These are phyloP conservation scores for Lycorma delicatula DNA, from an alignment of 1,140 invertebrate genomes.

Conservation along the genomic window DNA sequence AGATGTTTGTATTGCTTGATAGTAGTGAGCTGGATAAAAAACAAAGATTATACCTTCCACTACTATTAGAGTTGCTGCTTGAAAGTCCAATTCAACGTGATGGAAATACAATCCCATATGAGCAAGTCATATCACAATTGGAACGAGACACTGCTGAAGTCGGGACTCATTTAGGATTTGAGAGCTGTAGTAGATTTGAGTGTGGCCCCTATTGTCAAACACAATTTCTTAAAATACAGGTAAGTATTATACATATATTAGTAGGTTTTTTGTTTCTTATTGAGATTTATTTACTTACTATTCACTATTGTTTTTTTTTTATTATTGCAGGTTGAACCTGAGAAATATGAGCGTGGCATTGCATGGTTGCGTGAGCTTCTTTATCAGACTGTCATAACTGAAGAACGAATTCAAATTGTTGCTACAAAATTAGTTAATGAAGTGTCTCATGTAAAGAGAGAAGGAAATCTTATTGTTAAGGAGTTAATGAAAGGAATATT, in stretches of 20 bases:
- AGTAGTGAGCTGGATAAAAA: constrained; percentile 50
- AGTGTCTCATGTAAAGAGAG: constrained; percentile 58
- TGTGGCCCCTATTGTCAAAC: constrained; percentile 55
- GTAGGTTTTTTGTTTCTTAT: constrained; percentile 10
- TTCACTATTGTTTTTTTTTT: constrained; percentile 5
- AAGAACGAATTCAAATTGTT: constrained; percentile 64
- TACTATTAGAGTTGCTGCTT: constrained; percentile 59
- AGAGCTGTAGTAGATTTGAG: constrained; percentile 42
- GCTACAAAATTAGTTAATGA: constrained; percentile 68
- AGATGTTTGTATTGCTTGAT: constrained; percentile 62
- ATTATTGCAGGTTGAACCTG: constrained; percentile 55
- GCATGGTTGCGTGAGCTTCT: constrained; percentile 68
- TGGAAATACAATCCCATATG: constrained; percentile 50
- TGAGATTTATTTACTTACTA: constrained; percentile 9
- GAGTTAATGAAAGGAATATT: constrained; percentile 53
- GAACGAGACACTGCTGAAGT: constrained; percentile 60
- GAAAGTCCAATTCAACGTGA: constrained; percentile 54
- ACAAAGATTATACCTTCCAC: constrained; percentile 57
- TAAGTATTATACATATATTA: constrained; percentile 25
- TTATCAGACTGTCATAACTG: constrained; percentile 57
- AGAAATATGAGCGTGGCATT: constrained; percentile 65
- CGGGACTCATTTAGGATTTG: constrained; percentile 51
- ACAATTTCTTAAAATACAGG: constrained; percentile 46
- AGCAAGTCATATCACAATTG: constrained; percentile 64
- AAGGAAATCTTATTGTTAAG: constrained; percentile 48